Evolutionary conservation across 2,797 vertebrate species (phyloP), one percentile per base, ranked within the genome.

Genomic region (Lates japonicus): DNA sequence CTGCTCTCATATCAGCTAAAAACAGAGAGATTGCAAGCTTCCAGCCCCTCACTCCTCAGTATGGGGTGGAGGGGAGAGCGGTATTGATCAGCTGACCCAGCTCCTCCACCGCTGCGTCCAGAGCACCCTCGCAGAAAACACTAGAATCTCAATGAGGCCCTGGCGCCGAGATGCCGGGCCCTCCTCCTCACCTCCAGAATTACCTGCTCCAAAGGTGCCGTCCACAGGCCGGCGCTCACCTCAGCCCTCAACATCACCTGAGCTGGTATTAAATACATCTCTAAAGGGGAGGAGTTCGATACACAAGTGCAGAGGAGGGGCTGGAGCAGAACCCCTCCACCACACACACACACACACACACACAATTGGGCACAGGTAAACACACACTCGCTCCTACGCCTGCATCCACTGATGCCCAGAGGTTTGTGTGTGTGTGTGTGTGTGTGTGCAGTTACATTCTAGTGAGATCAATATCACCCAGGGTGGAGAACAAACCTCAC

Each of bases 11-110:
- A 69, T 52, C 42, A 70, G 61, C 58, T 12, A 68, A 20, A 84
- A 70, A 79, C 71, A 81, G n/a, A 55, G n/a, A 63, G 71, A 78
- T 64, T 85, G 74, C 35, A 71, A 72, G 72, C 65, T 63, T 55
- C 80, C 73, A 29, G 25, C 63, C 33, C 49, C 12, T 8, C 12
- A 3, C 69, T 82, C 74, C 85, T 76, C n/a, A 39, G 62, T 51
- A 51, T 59, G 71, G 62, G 83, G 54, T 46, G 54, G 76, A 77
- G 74, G 59, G 71, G 69, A 63, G 79, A 49, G 41, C 10, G 0
- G 61, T 88, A 91, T 93, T 58, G 92, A 93, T 93, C 87, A 90
- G 82, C 80, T 91, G 88, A 91, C 88, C 90, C n/a, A 66, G 46
- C 86, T 86, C 33, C 70, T 70, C 55, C 84, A 58, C 74, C 16